Conservation (phyloP, 2,797 vertebrate genomes). For the Neosalanx taihuensis region DNA sequence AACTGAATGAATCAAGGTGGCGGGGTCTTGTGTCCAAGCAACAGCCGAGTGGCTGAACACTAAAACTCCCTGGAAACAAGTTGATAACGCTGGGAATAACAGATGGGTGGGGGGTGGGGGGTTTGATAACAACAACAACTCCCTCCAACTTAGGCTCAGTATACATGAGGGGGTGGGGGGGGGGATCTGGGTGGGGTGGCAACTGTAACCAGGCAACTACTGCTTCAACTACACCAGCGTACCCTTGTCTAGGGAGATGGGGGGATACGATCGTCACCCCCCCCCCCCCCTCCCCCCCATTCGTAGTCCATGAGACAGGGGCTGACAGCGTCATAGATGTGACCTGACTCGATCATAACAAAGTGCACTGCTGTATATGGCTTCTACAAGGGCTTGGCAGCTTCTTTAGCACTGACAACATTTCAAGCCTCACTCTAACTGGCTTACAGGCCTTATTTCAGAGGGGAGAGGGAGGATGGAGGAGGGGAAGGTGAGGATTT, state of each 20-base stretch:
- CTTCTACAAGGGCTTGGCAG: not conserved
- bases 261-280: slow-evolving; percentile 42
- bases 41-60: slow-evolving; percentile 23
- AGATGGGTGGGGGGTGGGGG: slow-evolving; percentile 43
- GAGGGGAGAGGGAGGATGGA: not conserved
- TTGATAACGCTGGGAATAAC: slow-evolving; percentile 43
- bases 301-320: not conserved
- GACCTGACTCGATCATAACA: not conserved
- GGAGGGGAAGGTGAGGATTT: not conserved
- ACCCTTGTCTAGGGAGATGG: slow-evolving; percentile 50
- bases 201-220: slow-evolving; percentile 69
- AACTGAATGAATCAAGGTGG: slow-evolving; percentile 31
- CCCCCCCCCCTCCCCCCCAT: slow-evolving; percentile 26
- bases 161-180: too few relatives aligned
- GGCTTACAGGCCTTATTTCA: not conserved
- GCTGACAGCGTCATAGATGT: not conserved
- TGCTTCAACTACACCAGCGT: slow-evolving; percentile 43
- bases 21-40: slow-evolving; percentile 47
- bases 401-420: not conserved
- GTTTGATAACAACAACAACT: slow-evolving; percentile 56
- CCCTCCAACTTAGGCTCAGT: slow-evolving; percentile 15
- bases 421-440: not conserved
- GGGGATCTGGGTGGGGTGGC: slow-evolving; percentile 36
- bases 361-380: not conserved
- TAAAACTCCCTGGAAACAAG: not conserved